phyloP scores from a whole-genome alignment of 53 echinoderm and acorn worm genomes.

The Glandiceps talaboti region DNA sequence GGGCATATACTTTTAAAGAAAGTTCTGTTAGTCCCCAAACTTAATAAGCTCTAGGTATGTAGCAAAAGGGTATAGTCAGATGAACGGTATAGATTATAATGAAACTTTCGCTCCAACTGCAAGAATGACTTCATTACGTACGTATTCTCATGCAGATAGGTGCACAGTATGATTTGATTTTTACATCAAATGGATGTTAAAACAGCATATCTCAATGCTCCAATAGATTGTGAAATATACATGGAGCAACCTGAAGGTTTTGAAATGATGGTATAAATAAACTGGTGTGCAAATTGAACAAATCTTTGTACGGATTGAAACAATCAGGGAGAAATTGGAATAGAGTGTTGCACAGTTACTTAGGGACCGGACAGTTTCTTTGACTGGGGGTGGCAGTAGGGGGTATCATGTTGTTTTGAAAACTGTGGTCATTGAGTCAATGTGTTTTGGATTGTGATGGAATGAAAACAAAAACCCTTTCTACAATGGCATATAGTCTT shows the following conservation, averaged over 20 bases:
- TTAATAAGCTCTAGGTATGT: conserved; percentile 11
- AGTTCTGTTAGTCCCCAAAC: not conserved
- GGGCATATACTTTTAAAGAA: conserved; percentile 10
- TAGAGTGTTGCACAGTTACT: conserved; percentile 8
- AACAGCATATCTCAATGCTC: conserved; percentile 29
- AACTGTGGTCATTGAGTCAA: no score
- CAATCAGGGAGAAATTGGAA: conserved; percentile 27
- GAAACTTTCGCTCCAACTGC: conserved; percentile 12
- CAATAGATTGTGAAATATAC: conserved; percentile 24
- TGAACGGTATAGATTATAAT: conserved; percentile 8
- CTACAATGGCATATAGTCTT: no score
- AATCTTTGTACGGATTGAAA: conserved; percentile 22
- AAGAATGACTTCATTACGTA: conserved; percentile 10
- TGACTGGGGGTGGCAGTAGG: no score
- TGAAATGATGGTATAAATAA: not conserved
- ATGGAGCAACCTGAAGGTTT: conserved; percentile 7
- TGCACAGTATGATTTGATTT: no score
- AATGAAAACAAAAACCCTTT: no score
- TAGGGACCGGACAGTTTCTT: no score
- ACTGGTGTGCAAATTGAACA: conserved; percentile 15
- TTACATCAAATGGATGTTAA: conserved; percentile 9
- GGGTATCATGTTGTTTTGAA: no score
- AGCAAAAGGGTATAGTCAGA: conserved; percentile 14
- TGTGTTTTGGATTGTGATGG: no score
- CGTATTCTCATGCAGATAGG: no score